Base-by-base conservation (phyloP, 2,888 invertebrate species). In the Shargacucullia verbasci region DNA sequence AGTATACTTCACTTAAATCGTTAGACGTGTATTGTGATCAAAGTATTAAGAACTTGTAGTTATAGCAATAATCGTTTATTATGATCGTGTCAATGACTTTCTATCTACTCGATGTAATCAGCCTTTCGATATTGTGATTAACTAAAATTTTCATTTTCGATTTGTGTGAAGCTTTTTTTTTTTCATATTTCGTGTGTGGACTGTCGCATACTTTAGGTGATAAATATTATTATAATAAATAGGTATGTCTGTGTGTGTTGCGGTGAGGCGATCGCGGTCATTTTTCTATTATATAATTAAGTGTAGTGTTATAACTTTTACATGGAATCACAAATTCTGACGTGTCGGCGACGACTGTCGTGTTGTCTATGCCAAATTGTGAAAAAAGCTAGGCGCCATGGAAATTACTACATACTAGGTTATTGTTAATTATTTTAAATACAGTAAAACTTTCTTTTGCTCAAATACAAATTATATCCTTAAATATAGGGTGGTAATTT, bases 281-380 rank as follows among this genome's bases (percentile, higher is more conserved):
- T 74, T 69, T 78, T 78, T 75, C 85, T 90, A 87, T 89, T 84
- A 87, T 88, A 83, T 88, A 88, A 84, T 83, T 91, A 93, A 92
- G 91, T 83, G 92, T 93, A 92, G 92, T 88, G 88, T 88, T 87
- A 86, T 79, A 79, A 87, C 86, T 92, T 92, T 91, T 91, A 92
- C 92, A 93, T 85, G 82, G 87, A 88, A 92, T 92, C 90, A 91
- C 89, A 92, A 90, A 88, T 84, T 73, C 83, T 84, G 85, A 86
- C 83, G 78, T 82, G 79, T 83, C 81, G 84, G 80, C 73, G 71
- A 67, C 70, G 57, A 68, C 74, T 76, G 85, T 83, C 84, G 86
- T 81, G 81, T 81, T 80, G 80, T 81, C 82, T 74, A 64, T 73
- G 78, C 69, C 59, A 50, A 46, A 35, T 34, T 73, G 49, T 68